Percentiles rank a stretch among this genome's conserved stretches.
phyloP scores from a whole-genome alignment of 2,797 vertebrate species.

The Eutrigla gurnardus region DNA sequence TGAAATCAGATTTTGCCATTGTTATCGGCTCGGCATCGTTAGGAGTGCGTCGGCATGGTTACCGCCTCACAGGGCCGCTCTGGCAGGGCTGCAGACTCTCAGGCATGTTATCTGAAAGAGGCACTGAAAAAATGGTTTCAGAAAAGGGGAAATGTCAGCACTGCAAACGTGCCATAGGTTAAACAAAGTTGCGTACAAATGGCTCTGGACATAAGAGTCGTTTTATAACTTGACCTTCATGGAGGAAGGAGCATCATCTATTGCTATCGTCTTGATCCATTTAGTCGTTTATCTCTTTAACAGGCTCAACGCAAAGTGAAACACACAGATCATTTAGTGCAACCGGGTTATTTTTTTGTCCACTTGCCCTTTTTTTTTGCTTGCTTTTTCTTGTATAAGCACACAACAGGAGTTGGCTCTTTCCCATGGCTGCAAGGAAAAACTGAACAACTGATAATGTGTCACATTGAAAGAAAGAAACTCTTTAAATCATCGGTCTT shows the following conservation, averaged over 20 bases:
- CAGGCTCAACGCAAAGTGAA: neutral
- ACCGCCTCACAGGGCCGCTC: neutral
- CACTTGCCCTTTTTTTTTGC: neutral
- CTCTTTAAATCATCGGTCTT: neutral
- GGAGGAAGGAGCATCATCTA: neutral
- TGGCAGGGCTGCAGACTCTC: neutral
- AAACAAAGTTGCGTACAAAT: neutral
- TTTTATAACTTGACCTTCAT: neutral
- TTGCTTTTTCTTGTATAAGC: neutral
- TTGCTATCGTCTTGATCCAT: neutral
- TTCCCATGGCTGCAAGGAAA: slow-evolving; percentile 12
- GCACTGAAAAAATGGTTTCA: neutral
- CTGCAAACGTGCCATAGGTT: neutral
- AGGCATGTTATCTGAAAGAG: neutral
- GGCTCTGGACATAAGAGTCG: neutral
- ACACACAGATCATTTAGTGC: neutral
- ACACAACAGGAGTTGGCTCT: slow-evolving; percentile 11
- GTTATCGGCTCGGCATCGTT: neutral
- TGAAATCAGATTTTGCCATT: neutral
- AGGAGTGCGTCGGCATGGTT: neutral
- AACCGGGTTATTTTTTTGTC: neutral
- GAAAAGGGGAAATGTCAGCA: neutral
- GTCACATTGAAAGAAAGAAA: slow-evolving; percentile 8
- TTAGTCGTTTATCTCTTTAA: neutral
- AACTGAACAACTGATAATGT: slow-evolving; percentile 9